These are phyloP conservation scores for Poecile montanus DNA, from an alignment of 2,797 vertebrate species.

Conservation along the genomic window DNA sequence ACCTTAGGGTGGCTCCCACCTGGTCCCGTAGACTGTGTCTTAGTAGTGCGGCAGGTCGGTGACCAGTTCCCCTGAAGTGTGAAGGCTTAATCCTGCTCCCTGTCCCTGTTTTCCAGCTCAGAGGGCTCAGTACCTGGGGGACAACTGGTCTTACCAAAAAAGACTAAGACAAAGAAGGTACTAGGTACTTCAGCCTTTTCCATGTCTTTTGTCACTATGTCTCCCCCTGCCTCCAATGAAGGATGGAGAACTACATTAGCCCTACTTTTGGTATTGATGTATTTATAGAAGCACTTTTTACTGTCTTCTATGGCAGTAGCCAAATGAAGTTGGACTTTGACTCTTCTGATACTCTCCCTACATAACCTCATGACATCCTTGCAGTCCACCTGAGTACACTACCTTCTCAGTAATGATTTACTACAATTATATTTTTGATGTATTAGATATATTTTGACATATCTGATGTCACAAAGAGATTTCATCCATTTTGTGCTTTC, in stretches of 20 bases:
- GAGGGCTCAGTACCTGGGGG: neutral
- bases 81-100: neutral
- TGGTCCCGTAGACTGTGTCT: too few relatives aligned
- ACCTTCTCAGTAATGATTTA: neutral
- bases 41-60: fast-evolving
- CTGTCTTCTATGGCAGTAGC: neutral
- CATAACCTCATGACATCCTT: neutral
- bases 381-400: neutral
- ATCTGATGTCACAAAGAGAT: neutral
- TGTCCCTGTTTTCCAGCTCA: neutral
- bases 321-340: neutral
- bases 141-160: neutral
- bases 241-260: neutral
- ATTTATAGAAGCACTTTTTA: neutral
- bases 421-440: neutral
- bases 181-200: neutral
- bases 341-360: neutral
- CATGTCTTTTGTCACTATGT: neutral
- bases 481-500: constrained; percentile 12
- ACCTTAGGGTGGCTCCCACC: neutral
- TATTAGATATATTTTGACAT: neutral
- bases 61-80: too few relatives aligned
- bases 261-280: neutral
- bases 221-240: neutral
- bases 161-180: neutral